Evolutionary conservation across 2,797 vertebrate species (phyloP).

Genomic region (Galagoides demidoff): DNA sequence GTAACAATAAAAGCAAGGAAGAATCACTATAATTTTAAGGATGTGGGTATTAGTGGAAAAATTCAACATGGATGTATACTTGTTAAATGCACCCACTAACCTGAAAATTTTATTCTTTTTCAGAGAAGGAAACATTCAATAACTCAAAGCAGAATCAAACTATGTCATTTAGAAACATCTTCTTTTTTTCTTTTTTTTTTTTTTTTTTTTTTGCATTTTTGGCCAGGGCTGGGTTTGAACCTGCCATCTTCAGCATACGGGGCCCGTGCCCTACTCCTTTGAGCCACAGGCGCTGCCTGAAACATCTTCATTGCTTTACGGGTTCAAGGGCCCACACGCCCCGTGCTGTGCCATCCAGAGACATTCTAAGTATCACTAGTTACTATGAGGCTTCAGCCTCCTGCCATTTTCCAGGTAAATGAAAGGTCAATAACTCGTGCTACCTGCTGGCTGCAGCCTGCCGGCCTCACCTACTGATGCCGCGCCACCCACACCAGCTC

Average conservation of each 20-base stretch:
- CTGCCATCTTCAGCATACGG: no score
- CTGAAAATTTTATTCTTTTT: background rate
- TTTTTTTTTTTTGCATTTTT: no score
- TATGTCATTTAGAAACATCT: constrained; percentile 46
- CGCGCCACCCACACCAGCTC: background rate
- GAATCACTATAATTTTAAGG: constrained; percentile 2
- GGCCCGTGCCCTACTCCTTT: no score
- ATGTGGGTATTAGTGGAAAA: background rate
- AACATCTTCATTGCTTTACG: constrained; percentile 20
- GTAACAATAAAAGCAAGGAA: background rate
- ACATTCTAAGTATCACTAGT: background rate
- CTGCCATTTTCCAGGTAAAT: constrained; percentile 53
- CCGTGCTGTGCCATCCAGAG: background rate
- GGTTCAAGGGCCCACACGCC: background rate
- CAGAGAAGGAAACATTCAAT: constrained; percentile 5
- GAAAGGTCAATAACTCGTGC: constrained; percentile 55
- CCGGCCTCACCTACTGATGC: constrained; percentile 31
- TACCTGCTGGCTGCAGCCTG: constrained; percentile 40
- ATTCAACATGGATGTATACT: background rate
- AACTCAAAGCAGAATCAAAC: constrained; percentile 30
- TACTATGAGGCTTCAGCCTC: constrained; percentile 33
- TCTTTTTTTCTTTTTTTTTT: background rate
- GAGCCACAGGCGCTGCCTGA: background rate
- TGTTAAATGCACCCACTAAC: background rate
- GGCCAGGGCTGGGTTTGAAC: no score